Base-by-base conservation (phyloP, 2,113 vertebrate genomes). In the Uria aalge region DNA sequence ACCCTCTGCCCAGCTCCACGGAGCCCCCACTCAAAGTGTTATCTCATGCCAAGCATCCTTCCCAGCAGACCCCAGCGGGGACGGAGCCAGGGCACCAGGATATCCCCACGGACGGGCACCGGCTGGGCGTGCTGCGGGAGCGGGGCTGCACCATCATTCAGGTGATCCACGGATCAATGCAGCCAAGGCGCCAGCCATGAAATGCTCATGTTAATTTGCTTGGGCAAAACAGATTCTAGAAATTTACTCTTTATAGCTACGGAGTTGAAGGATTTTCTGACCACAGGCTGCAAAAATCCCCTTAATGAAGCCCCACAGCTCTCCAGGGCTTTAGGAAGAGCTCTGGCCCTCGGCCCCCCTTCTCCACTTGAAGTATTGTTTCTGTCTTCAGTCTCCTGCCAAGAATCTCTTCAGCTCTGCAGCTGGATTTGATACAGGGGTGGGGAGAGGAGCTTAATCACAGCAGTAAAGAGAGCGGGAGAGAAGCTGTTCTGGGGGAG, bases 401-500 rank as follows among this genome's bases (percentile, higher is more conserved):
- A 97, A 97, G 96, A 97, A 95, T 95, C 96, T 92, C 95, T 95
- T 93, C 96, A 94, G 92, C 76, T 94, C 96, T 96, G 96, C 96
- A 97, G 96, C 96, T 97, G 96, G 96, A 96, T 96, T 96, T 96
- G 96, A 96, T 96, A 93, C 90, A 92, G 82, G 94, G 92, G 76
- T 97, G 95, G 92, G 92, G 96, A 97, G 95, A 94, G 95, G 85
- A 95, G 95, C 88, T 96, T 88, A 95, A 96, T 93, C 96, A 52
- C 92, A 72, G 90, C 95, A 94, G 80, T 92, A 95, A 95, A 94
- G 94, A 92, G 96, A 89, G n/a, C 15, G 3, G 63, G 43, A 73
- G 88, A 89, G 96, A 92, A 97, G 85, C 95, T 91, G 82, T 71
- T 93, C 82, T 94, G 85, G 85, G 91, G 94, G 94, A 94, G 90